Conservation (phyloP, 2,888 invertebrate species). For the Anoplius nigerrimus region DNA sequence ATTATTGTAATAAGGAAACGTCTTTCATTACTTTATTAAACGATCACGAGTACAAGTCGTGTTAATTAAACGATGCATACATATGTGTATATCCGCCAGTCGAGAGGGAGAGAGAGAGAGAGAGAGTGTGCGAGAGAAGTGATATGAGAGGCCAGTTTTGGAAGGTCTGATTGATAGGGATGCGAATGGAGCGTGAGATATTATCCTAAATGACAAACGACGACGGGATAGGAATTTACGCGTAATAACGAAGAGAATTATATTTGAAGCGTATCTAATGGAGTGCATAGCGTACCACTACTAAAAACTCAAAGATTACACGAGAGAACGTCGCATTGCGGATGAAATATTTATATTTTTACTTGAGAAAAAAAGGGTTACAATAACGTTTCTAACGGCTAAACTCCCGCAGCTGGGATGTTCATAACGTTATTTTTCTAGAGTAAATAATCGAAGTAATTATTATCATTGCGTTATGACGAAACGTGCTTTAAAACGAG, state of each 20-base stretch:
- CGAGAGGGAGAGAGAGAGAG: constrained; percentile 2
- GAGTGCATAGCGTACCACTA: constrained; percentile 11
- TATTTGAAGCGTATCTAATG: constrained; percentile 30
- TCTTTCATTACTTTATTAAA: constrained; percentile 72
- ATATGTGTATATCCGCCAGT: constrained; percentile 49
- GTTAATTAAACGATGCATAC: constrained; percentile 46
- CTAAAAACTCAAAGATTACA: constrained; percentile 27
- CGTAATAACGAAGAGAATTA: no score
- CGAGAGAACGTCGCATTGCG: constrained; percentile 57
- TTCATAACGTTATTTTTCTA: constrained; percentile 70
- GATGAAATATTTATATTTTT: constrained; percentile 70
- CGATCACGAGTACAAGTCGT: constrained; percentile 63
- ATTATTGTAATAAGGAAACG: constrained; percentile 65
- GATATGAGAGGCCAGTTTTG: constrained; percentile 11
- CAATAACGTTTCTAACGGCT: constrained; percentile 64
- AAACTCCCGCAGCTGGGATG: constrained; percentile 46
- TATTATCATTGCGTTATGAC: constrained; percentile 62
- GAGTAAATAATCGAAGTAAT: constrained; percentile 62
- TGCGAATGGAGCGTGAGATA: constrained; percentile 24
- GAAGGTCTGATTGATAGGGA: no score
- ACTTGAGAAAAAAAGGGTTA: constrained; percentile 59
- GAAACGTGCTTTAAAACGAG: constrained; percentile 57
- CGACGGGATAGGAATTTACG: neutral
- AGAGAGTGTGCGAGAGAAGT: constrained; percentile 16
- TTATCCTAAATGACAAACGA: constrained; percentile 9